A percentile compares a stretch with the other conserved stretches of the same genome.
These are phyloP conservation scores for Leiothrix lutea DNA, from an alignment of 2,113 vertebrate genomes.

Conservation along the genomic window DNA sequence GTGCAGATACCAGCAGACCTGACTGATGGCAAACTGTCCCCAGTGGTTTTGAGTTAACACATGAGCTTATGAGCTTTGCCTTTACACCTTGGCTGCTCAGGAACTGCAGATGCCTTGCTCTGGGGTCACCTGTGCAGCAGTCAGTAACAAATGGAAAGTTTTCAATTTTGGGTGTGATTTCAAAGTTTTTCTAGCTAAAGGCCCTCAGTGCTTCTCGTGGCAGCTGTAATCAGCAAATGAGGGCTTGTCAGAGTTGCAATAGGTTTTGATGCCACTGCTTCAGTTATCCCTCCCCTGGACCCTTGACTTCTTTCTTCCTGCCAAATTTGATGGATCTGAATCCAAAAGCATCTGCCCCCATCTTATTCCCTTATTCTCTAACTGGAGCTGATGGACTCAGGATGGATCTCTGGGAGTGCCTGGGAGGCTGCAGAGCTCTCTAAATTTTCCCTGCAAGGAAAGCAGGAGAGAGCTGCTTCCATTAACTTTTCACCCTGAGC, in stretches of 20 bases:
- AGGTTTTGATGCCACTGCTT: background rate
- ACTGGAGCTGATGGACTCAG: background rate
- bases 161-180: background rate
- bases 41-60: background rate
- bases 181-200: background rate
- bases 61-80: background rate
- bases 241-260: fast-evolving
- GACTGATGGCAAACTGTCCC: background rate
- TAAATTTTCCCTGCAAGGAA: background rate
- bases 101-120: fast-evolving
- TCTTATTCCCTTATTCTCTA: background rate
- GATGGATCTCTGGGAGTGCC: background rate
- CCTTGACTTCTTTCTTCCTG: background rate
- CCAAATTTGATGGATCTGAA: background rate
- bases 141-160: background rate
- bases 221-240: background rate
- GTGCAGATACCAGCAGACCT: background rate
- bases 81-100: background rate
- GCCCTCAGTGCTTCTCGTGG: background rate
- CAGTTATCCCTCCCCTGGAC: background rate
- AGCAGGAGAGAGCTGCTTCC: background rate
- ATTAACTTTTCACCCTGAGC: background rate
- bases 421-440: background rate
- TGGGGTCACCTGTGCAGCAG: background rate
- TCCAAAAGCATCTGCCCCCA: background rate